phyloP scores from a whole-genome alignment of 2,113 vertebrate species.

The Arothron firmamentum region DNA sequence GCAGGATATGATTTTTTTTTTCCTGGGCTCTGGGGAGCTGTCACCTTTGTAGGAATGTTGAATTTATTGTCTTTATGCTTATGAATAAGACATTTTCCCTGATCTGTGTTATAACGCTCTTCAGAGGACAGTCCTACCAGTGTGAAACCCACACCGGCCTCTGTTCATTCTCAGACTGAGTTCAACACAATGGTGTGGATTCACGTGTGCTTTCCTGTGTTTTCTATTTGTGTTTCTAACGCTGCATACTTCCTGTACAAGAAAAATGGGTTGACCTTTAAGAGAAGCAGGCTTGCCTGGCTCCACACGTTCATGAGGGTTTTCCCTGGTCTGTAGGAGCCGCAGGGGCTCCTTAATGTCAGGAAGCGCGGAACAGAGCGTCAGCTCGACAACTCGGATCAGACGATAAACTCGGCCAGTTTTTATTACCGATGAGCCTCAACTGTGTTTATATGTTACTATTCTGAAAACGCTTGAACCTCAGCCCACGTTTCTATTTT shows the following conservation, averaged over 20 bases:
- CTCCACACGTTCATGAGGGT: slow-evolving; percentile 27
- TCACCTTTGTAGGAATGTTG: not conserved
- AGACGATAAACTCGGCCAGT: too few relatives aligned
- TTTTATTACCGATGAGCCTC: too few relatives aligned
- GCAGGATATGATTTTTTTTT: not conserved
- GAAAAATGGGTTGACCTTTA: slow-evolving; percentile 54
- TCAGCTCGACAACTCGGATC: slow-evolving; percentile 11
- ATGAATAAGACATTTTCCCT: too few relatives aligned
- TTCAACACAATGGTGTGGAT: slow-evolving; percentile 10
- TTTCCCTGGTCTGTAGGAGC: slow-evolving; percentile 32
- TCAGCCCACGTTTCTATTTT: too few relatives aligned
- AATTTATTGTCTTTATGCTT: not conserved
- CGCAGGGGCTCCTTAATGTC: slow-evolving; percentile 42
- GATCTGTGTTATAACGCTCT: too few relatives aligned
- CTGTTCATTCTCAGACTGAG: slow-evolving; percentile 19
- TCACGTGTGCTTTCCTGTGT: slow-evolving; percentile 28
- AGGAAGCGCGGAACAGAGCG: slow-evolving; percentile 29
- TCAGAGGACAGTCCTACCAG: not conserved
- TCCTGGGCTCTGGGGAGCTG: not conserved
- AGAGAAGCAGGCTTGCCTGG: slow-evolving; percentile 42
- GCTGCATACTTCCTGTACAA: slow-evolving; percentile 7
- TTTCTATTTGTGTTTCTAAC: slow-evolving; percentile 27
- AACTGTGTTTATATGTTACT: too few relatives aligned
- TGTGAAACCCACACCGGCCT: slow-evolving; percentile 7
- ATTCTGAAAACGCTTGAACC: too few relatives aligned